Conservation (phyloP, 37 sponge, comb jelly and placozoan species). For the Chondrilla cf. caribensis region DNA sequence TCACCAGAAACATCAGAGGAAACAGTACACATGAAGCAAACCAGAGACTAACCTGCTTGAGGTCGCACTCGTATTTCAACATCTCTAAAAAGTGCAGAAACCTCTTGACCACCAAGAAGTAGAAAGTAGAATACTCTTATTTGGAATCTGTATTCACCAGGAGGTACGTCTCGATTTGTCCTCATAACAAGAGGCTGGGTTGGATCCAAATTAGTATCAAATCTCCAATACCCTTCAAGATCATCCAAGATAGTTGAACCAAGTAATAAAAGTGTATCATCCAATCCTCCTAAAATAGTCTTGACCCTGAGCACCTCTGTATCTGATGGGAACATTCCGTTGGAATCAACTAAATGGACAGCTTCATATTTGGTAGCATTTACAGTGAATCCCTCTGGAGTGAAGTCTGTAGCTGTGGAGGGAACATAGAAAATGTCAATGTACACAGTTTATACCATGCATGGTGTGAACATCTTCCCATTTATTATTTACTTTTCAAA, state of each 20-base stretch:
- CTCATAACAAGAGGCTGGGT: neutral
- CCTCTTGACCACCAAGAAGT: neutral
- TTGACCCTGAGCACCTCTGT: neutral
- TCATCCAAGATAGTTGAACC: too few species aligned
- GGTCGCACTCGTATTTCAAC: neutral
- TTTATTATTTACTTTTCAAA: too few species aligned
- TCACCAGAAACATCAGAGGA: too few species aligned
- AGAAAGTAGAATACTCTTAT: neutral
- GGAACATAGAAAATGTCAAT: too few species aligned
- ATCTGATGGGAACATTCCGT: neutral
- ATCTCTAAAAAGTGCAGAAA: neutral
- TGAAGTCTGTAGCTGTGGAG: neutral
- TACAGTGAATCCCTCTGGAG: neutral
- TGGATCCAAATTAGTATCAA: neutral
- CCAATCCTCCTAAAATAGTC: neutral
- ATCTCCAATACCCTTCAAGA: neutral
- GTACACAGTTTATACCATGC: too few species aligned
- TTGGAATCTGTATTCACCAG: neutral
- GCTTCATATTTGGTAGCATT: slow-evolving; percentile 24
- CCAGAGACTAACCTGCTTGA: slow-evolving; percentile 9
- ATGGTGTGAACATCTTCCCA: too few species aligned
- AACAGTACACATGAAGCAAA: too few species aligned
- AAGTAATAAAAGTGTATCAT: neutral
- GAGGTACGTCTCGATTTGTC: neutral
- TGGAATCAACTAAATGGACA: neutral